Conservation (phyloP, 64 coral and sea anemone species). For the Actinia equina region DNA sequence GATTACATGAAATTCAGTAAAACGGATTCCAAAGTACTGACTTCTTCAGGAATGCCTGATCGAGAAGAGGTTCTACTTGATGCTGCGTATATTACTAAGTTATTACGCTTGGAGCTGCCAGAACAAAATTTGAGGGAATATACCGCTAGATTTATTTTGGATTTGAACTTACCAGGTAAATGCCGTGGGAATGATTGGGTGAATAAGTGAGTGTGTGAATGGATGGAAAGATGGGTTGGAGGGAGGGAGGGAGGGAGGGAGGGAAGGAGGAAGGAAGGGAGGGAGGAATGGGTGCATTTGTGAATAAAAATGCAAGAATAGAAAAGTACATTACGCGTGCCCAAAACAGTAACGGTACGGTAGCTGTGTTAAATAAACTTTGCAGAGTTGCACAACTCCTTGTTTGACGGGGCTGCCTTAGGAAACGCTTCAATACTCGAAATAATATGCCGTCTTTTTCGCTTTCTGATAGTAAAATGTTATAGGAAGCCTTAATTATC, state of each 20-base stretch:
- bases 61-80: background rate
- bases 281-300: background rate
- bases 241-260: background rate
- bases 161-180: constrained; percentile 13
- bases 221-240: background rate
- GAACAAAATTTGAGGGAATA: background rate
- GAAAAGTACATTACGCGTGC: too few species aligned
- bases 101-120: background rate
- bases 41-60: background rate
- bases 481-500: too few species aligned
- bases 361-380: too few species aligned
- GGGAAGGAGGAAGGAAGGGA: too few species aligned
- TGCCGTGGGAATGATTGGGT: background rate
- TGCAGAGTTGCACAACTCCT: too few species aligned
- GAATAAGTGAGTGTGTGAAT: background rate
- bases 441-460: too few species aligned
- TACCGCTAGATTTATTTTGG: constrained; percentile 1
- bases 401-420: too few species aligned
- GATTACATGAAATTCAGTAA: constrained; percentile 47
- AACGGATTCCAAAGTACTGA: background rate
- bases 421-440: too few species aligned
- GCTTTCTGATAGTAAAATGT: too few species aligned
- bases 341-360: too few species aligned
- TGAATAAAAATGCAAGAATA: too few species aligned
- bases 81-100: background rate